Evolutionary conservation across 2,888 invertebrate species (phyloP).

Genomic region (Priapulus caudatus): DNA sequence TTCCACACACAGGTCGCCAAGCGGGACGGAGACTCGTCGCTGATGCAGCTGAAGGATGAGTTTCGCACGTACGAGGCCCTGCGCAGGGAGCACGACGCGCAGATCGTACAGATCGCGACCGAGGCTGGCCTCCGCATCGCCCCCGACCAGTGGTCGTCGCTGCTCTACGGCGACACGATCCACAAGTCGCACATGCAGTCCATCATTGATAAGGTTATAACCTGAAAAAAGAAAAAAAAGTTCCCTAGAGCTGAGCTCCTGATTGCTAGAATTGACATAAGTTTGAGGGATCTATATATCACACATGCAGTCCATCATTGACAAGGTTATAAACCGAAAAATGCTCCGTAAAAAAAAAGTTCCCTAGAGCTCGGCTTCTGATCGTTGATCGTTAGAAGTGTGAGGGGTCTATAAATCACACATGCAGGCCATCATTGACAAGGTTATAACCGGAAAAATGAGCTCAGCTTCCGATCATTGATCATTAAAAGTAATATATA

Average conservation of each 20-base stretch:
- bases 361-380: too few relatives aligned
- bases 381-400: too few relatives aligned
- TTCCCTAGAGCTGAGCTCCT: too few relatives aligned
- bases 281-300: too few relatives aligned
- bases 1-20: slow-evolving; percentile 87
- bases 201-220: slow-evolving; percentile 45
- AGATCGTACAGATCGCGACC: slow-evolving; percentile 94
- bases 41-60: slow-evolving; percentile 96
- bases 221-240: too few relatives aligned
- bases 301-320: too few relatives aligned
- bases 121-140: slow-evolving; percentile 93
- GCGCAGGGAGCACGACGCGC: slow-evolving; percentile 89
- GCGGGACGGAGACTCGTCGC: slow-evolving; percentile 85
- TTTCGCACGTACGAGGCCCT: slow-evolving; percentile 87
- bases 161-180: slow-evolving; percentile 84
- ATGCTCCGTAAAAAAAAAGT: too few relatives aligned
- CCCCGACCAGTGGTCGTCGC: slow-evolving; percentile 94
- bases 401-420: slow-evolving; percentile 97
- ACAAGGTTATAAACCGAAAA: too few relatives aligned
- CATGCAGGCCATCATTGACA: slow-evolving; percentile 64
- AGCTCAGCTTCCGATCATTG: too few relatives aligned
- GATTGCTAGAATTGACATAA: too few relatives aligned
- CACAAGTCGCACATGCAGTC: slow-evolving; percentile 96
- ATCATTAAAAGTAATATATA: too few relatives aligned
- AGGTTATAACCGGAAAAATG: too few relatives aligned